These are phyloP conservation scores for Crocodylus rhombifer DNA, from an alignment of 2,797 vertebrate genomes.

Conservation along the genomic window DNA sequence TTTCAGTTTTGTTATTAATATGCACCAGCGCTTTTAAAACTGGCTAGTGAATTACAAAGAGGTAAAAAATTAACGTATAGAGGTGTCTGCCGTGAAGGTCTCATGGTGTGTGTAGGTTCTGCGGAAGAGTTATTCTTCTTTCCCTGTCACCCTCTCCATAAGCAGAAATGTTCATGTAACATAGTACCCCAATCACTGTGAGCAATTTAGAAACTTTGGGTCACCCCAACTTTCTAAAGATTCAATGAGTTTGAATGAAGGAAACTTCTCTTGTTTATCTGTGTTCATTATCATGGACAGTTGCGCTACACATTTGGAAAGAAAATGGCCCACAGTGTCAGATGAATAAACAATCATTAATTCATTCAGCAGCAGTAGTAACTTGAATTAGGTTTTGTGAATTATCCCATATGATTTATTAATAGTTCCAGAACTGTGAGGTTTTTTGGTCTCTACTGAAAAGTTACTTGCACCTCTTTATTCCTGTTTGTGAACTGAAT, in stretches of 20 bases:
- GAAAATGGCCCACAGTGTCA: conserved; percentile 51
- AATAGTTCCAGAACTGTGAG: not conserved
- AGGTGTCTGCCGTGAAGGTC: conserved; percentile 8
- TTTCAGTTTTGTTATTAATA: not conserved
- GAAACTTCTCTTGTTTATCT: not conserved
- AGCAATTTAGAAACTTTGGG: conserved; percentile 68
- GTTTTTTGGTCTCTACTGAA: not conserved
- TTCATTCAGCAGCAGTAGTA: conserved; percentile 63
- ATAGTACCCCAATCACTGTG: not conserved
- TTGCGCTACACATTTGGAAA: conserved; percentile 19
- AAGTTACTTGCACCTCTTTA: conserved; percentile 27
- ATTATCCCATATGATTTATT: conserved; percentile 62
- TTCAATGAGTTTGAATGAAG: not conserved
- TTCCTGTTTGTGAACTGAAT: conserved; percentile 33
- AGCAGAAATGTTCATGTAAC: not conserved
- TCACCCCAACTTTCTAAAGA: conserved; percentile 15
- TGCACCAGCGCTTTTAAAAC: not conserved
- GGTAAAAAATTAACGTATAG: not conserved
- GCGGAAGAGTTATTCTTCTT: not conserved
- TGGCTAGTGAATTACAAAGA: not conserved
- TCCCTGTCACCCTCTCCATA: not conserved
- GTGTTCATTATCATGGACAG: conserved; percentile 15
- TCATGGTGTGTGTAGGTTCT: not conserved
- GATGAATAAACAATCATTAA: conserved; percentile 54
- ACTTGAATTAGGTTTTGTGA: conserved; percentile 66